These are phyloP conservation scores for Mesorhabditis spiculigera DNA, from an alignment of 2,888 invertebrate genomes.

Conservation along the genomic window DNA sequence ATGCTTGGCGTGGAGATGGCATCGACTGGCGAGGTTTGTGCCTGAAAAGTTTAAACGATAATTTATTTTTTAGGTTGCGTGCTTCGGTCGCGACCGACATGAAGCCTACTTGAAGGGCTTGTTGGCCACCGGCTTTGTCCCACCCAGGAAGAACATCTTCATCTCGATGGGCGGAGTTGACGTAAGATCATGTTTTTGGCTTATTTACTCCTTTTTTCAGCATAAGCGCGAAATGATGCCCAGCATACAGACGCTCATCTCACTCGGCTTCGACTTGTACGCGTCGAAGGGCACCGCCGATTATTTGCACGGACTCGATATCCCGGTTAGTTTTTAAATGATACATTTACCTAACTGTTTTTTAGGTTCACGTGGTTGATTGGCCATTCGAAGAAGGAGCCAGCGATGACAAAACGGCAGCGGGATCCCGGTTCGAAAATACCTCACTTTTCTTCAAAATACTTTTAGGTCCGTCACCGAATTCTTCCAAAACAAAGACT, in stretches of 20 bases:
- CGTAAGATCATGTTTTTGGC: constrained; percentile 64
- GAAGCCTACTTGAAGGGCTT: constrained; percentile 96
- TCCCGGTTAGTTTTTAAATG: constrained; percentile 14
- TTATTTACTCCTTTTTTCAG: constrained; percentile 55
- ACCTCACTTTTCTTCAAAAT: not conserved
- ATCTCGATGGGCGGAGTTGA: constrained; percentile 93
- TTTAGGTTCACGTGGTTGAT: constrained; percentile 83
- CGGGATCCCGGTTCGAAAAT: constrained; percentile 63
- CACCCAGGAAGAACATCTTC: constrained; percentile 78
- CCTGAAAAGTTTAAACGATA: not conserved
- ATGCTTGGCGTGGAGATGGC: constrained; percentile 99
- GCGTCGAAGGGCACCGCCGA: constrained; percentile 99
- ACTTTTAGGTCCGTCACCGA: constrained; percentile 74
- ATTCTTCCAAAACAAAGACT: constrained; percentile 85
- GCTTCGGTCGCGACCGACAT: constrained; percentile 93
- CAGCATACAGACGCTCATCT: constrained; percentile 76
- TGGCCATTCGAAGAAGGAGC: constrained; percentile 90
- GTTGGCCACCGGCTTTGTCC: constrained; percentile 93
- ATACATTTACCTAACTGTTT: no score
- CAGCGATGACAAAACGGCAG: constrained; percentile 61
- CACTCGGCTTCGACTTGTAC: constrained; percentile 90
- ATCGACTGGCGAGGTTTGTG: constrained; percentile 80
- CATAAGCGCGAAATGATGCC: constrained; percentile 85
- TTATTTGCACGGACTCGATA: constrained; percentile 70
- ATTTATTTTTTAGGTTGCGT: constrained; percentile 73